Percentiles rank a stretch among this genome's conserved stretches.
phyloP scores from a whole-genome alignment of 2,888 invertebrate species.

The Hirtodrosophila trivittata region DNA sequence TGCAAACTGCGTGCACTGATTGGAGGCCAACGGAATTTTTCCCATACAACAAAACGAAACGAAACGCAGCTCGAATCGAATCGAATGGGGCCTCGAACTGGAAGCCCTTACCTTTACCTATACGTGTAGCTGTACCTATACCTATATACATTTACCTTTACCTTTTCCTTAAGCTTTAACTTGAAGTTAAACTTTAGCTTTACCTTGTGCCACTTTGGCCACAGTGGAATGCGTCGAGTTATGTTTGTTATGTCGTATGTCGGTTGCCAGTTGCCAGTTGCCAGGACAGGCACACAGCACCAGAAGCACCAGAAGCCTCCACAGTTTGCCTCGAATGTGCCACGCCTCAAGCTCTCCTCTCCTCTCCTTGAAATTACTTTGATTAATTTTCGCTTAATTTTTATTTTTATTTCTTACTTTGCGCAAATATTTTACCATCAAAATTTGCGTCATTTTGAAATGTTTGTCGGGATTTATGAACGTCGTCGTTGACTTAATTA shows the following conservation, averaged over 20 bases:
- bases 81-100: constrained; percentile 21
- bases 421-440: constrained; percentile 56
- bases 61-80: constrained; percentile 23
- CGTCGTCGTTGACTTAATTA: constrained; percentile 72
- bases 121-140: constrained; percentile 1
- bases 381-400: constrained; percentile 79
- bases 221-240: constrained; percentile 67
- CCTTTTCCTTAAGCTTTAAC: background rate
- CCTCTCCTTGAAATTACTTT: constrained; percentile 62
- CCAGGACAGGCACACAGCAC: constrained; percentile 3
- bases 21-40: constrained; percentile 78
- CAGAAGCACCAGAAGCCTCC: constrained; percentile 3
- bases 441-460: constrained; percentile 74
- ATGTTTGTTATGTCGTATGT: constrained; percentile 69
- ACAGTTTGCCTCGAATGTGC: constrained; percentile 12
- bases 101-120: constrained; percentile 30
- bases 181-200: constrained; percentile 24
- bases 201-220: constrained; percentile 78
- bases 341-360: constrained; percentile 14
- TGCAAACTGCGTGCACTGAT: constrained; percentile 74
- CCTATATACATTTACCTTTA: constrained; percentile 5
- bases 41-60: constrained; percentile 59
- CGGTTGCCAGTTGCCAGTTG: constrained; percentile 17
- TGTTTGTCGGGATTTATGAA: constrained; percentile 67
- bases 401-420: constrained; percentile 78